Evolutionary conservation across 2,888 invertebrate species (phyloP).

Genomic region (Patella pellucida): DNA sequence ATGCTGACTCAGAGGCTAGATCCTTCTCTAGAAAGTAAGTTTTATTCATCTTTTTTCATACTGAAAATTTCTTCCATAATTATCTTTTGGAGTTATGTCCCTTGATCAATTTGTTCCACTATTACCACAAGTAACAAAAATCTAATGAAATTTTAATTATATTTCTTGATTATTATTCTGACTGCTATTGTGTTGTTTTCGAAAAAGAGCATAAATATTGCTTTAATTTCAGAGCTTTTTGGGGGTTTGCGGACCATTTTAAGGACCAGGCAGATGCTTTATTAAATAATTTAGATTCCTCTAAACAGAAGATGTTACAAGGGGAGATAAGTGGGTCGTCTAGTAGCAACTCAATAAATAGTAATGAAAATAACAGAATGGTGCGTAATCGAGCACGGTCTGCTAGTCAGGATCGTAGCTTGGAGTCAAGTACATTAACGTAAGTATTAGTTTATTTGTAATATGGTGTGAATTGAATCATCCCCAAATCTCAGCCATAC

Average conservation of each 20-base stretch:
- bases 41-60: neutral
- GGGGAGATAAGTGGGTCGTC: conserved; percentile 73
- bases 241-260: conserved; percentile 90
- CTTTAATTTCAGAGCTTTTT: conserved; percentile 81
- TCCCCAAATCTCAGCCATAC: too few relatives aligned
- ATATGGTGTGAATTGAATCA: too few relatives aligned
- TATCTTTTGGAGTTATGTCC: neutral
- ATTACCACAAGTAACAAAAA: neutral
- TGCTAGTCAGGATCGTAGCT: conserved; percentile 55
- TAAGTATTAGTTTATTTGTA: neutral
- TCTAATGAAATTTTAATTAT: neutral
- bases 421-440: conserved; percentile 20
- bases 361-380: conserved; percentile 39
- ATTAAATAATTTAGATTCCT: conserved; percentile 85
- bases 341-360: conserved; percentile 70
- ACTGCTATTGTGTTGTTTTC: neutral
- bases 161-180: neutral
- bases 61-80: too few relatives aligned
- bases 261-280: conserved; percentile 90
- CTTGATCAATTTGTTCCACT: neutral
- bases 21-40: conserved; percentile 84
- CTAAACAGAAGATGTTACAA: conserved; percentile 80
- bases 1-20: conserved; percentile 93
- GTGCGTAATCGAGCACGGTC: conserved; percentile 50
- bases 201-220: neutral